Conservation (phyloP, 2,797 vertebrate species). For the Nyctibius grandis region DNA sequence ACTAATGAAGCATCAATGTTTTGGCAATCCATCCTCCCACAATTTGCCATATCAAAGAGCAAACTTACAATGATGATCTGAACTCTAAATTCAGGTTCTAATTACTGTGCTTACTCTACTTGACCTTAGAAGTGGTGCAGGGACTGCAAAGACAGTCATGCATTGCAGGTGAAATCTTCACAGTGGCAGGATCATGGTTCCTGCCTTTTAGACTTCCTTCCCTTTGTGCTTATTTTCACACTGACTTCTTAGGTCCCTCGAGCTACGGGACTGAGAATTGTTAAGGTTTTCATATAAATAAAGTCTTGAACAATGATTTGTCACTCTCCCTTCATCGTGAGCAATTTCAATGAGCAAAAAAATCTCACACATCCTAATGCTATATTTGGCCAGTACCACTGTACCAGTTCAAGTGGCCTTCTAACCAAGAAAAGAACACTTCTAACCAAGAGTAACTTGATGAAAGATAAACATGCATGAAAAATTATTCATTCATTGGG, state of each 20-base stretch:
- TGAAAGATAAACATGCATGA: neutral
- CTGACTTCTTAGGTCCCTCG: neutral
- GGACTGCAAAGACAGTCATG: neutral
- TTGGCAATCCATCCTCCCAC: neutral
- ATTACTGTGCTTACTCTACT: neutral
- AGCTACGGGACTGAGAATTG: neutral
- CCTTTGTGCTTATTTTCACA: neutral
- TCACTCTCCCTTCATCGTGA: neutral
- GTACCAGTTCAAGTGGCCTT: neutral
- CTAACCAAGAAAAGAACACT: neutral
- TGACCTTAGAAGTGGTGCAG: neutral
- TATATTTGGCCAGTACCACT: neutral
- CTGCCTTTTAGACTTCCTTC: neutral
- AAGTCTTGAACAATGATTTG: neutral
- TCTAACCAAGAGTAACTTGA: neutral
- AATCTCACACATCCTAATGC: neutral
- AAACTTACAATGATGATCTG: neutral
- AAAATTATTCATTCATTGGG: neutral
- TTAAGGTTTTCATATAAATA: neutral
- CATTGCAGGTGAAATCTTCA: neutral
- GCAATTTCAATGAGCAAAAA: neutral
- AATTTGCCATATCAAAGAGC: neutral
- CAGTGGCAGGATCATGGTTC: neutral
- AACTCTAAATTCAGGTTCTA: constrained; percentile 19
- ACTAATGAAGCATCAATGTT: constrained; percentile 25